Percentiles rank a stretch among this genome's conserved stretches.
These are phyloP conservation scores for Elaphurus davidianus DNA, from an alignment of 2,113 vertebrate species.

Conservation along the genomic window DNA sequence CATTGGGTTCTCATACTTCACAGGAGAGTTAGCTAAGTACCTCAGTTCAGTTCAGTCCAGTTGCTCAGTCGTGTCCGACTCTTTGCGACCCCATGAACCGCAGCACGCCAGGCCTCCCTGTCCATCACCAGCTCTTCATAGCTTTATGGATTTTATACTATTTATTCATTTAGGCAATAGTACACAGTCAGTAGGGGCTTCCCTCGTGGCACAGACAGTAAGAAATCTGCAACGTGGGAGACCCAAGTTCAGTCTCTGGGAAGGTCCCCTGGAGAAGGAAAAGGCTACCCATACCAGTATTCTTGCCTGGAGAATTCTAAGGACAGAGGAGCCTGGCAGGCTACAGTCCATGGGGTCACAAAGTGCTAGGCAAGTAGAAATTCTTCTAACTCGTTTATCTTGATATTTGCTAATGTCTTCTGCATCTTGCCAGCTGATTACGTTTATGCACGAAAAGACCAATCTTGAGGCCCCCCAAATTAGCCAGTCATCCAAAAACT, in stretches of 20 bases:
- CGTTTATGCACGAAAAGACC: neutral
- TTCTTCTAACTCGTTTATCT: constrained; percentile 9
- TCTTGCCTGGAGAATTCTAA: neutral
- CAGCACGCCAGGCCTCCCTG: too few species aligned
- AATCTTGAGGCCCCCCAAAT: neutral
- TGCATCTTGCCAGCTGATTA: neutral
- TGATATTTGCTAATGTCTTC: neutral
- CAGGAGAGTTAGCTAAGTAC: neutral
- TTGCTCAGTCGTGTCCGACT: too few species aligned
- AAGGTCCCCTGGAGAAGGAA: neutral
- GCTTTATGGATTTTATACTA: neutral
- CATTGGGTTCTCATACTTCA: neutral
- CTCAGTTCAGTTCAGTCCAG: too few species aligned
- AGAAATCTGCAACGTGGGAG: neutral
- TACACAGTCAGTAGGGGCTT: neutral
- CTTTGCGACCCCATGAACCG: too few species aligned
- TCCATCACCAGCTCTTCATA: neutral
- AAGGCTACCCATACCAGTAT: neutral
- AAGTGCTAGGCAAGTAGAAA: neutral
- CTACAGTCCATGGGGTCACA: neutral
- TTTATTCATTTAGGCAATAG: neutral
- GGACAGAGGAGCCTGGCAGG: accelerated
- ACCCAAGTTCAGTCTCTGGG: neutral
- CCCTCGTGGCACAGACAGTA: neutral
- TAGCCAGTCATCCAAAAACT: neutral